phyloP scores from a whole-genome alignment of 23 tunicate genomes.

The Ciona savignyi region DNA sequence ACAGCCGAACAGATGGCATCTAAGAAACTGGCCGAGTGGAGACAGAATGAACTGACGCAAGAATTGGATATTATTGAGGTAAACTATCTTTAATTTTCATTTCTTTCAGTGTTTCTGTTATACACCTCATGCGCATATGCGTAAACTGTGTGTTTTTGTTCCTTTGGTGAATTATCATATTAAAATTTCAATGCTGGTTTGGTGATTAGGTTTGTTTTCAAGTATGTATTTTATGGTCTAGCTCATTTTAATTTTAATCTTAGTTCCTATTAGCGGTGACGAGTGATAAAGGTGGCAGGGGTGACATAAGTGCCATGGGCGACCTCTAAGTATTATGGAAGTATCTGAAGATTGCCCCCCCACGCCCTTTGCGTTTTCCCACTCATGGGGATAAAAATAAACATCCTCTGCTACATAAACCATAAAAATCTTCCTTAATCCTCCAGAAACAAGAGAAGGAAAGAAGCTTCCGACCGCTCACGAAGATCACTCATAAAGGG shows the following conservation, averaged over 20 bases:
- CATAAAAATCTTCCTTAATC: neutral
- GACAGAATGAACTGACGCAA: slow-evolving; percentile 54
- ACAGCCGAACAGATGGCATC: slow-evolving; percentile 97
- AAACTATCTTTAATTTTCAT: no score
- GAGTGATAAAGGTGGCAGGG: no score
- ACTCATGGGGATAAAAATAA: no score
- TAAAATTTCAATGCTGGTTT: neutral
- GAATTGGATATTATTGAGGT: slow-evolving; percentile 82
- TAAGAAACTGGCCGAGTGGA: slow-evolving; percentile 81
- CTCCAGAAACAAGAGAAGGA: slow-evolving; percentile 70
- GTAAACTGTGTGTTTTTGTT: neutral
- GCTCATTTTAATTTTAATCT: no score
- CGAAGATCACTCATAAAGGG: slow-evolving; percentile 92
- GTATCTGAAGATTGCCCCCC: neutral
- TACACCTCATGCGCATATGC: slow-evolving; percentile 10
- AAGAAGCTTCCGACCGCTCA: slow-evolving; percentile 56
- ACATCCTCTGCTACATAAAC: neutral
- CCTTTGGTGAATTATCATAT: neutral
- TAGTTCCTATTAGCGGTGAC: no score
- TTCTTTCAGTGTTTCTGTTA: slow-evolving; percentile 54
- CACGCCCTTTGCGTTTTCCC: no score
- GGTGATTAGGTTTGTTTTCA: neutral
- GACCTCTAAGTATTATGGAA: neutral
- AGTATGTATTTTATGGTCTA: no score
- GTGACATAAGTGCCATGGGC: no score